Base-by-base conservation (phyloP, 2,888 invertebrate species). In the Rotaria macrura region DNA sequence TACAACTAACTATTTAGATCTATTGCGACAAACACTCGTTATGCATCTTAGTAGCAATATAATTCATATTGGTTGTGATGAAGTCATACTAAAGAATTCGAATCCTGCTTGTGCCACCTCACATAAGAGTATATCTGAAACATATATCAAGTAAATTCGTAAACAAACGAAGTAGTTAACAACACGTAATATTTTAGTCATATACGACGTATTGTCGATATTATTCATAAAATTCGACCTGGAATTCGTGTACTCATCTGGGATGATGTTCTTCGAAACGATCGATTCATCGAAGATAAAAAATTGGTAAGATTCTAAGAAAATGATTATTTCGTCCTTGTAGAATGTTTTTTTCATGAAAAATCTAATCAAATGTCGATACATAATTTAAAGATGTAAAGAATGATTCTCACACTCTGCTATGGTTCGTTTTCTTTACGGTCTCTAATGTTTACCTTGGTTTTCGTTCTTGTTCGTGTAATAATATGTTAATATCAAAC, bases 11-110 rank as follows among this genome's bases (percentile, higher is more conserved):
- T 7, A 89, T 14, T 91, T 91, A 83, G 91, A 92, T 87, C 94
- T 95, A 93, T 92, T 95, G 43, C 92, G 93, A 87, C 95, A 95
- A 92, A 91, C 92, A 2, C 90, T 95, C 85, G 91, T 92, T 1
- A 92, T 93, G 83, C 95, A 95, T 90, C 93, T 93, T 0, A 89
- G 91, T 40, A 85, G 89, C 34, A 88, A 93, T 85, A 94, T 93
- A 89, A 91, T 95, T 85, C 95, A 95, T 89, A 93, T 95, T 87
- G 95, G 95, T 0, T 94, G 94, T 84, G 95, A 95, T 89, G 95
- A 95, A 91, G 92, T 91, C 52, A 88, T 84, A 38, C 47, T 52
- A 14, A 84, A 72, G 34, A 65, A 85, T 57, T n/a, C 47, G 23
- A 52, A 86, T 55, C n/a, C 54, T 25, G 25, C 40, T 12, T 86